Conservation (phyloP, 2,113 vertebrate species). For the Corythornis vintsioides region DNA sequence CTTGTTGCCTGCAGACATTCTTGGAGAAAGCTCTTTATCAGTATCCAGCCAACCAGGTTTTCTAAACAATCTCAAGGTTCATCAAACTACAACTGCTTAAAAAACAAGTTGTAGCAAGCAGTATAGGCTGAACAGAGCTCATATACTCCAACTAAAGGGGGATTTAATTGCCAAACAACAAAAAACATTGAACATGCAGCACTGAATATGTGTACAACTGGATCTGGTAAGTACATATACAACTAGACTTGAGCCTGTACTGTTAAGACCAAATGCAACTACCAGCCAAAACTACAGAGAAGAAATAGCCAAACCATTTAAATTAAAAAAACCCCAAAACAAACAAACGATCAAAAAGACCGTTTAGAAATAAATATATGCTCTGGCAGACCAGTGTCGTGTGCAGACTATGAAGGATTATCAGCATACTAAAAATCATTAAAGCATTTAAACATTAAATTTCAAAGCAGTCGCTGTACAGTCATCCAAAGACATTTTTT, state of each 20-base stretch:
- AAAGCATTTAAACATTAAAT: neutral
- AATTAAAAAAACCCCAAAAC: neutral
- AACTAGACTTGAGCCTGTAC: neutral
- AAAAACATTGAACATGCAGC: conserved; percentile 57
- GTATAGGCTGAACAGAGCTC: conserved; percentile 45
- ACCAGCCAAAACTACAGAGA: neutral
- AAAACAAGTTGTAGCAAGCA: conserved; percentile 77
- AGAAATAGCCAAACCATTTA: neutral
- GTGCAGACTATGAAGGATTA: neutral
- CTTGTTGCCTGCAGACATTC: conserved; percentile 71
- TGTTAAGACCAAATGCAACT: neutral
- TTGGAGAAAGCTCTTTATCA: conserved; percentile 72
- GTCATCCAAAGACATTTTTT: neutral
- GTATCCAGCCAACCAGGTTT: conserved; percentile 63
- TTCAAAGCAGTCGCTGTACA: neutral
- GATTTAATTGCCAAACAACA: conserved; percentile 67
- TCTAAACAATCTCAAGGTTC: conserved; percentile 77
- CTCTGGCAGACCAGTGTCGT: neutral
- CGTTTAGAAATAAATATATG: neutral
- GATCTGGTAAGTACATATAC: neutral
- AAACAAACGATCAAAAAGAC: neutral
- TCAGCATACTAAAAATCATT: neutral
- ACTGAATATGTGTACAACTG: neutral
- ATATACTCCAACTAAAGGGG: conserved; percentile 66
- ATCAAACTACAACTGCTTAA: conserved; percentile 82